A percentile compares a stretch with the other conserved stretches of the same genome.
phyloP scores from a whole-genome alignment of 2,797 vertebrate genomes.

The Gorsachius magnificus region DNA sequence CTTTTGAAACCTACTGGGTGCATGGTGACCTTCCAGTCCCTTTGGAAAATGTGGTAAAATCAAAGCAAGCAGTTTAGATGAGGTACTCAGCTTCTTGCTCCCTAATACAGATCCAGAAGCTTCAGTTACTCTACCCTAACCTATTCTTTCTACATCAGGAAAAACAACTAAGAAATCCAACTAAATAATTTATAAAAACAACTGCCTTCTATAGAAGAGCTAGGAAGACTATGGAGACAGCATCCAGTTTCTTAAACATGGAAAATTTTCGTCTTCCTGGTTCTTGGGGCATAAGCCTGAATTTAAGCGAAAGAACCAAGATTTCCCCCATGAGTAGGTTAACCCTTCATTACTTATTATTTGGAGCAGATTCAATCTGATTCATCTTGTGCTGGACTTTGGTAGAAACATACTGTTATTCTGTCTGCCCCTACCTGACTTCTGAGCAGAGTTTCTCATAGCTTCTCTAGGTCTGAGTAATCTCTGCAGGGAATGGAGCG shows the following conservation, averaged over 20 bases:
- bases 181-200: background rate
- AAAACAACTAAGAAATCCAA: background rate
- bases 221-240: background rate
- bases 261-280: background rate
- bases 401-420: background rate
- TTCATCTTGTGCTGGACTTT: background rate
- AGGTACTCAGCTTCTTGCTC: background rate
- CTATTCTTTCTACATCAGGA: background rate
- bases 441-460: background rate
- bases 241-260: background rate
- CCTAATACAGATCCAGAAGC: background rate
- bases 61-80: background rate
- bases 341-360: background rate
- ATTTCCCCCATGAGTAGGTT: background rate
- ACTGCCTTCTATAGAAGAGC: background rate
- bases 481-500: background rate
- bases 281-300: background rate
- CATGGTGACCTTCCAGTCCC: background rate
- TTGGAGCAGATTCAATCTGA: background rate
- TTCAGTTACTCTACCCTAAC: background rate
- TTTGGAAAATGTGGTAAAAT: slow-evolving; percentile 12
- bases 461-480: background rate
- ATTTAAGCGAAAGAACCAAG: background rate
- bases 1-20: background rate
- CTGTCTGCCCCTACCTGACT: background rate